Percentiles rank a stretch among this genome's conserved stretches.
Conservation (phyloP, 2,797 vertebrate species). For the Scolopax rusticola region DNA sequence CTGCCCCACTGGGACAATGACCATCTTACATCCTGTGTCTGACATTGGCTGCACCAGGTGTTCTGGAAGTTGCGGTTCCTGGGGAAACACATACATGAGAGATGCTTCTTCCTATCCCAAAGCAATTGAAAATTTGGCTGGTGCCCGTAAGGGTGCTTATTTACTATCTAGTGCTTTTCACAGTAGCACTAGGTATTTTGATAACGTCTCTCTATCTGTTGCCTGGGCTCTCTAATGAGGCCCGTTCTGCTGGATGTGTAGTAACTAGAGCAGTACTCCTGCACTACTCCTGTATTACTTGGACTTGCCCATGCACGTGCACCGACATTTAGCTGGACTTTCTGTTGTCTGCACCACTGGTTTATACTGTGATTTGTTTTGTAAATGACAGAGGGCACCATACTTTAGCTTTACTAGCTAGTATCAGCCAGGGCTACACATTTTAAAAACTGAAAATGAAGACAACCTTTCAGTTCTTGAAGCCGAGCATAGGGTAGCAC, state of each 20-base stretch:
- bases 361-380: not conserved
- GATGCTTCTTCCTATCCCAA: not conserved
- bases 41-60: not conserved
- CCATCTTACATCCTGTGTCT: not conserved
- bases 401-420: not conserved
- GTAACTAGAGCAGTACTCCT: not conserved
- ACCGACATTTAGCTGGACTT: not conserved
- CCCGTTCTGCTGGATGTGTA: not conserved
- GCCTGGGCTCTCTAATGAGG: not conserved
- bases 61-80: not conserved
- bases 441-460: not conserved
- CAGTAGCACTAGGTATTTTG: not conserved
- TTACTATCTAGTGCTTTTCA: not conserved
- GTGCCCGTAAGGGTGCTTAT: not conserved
- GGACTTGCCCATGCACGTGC: not conserved
- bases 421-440: not conserved
- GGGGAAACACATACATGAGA: not conserved
- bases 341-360: not conserved
- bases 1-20: not conserved
- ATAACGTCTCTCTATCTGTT: not conserved
- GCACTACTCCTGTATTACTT: not conserved
- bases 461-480: not conserved
- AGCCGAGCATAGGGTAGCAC: not conserved
- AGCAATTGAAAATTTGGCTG: not conserved
- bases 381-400: not conserved